Evolutionary conservation across 2,113 vertebrate species (phyloP), one percentile per base, ranked within the genome.

Genomic region (Myocastor coypus): DNA sequence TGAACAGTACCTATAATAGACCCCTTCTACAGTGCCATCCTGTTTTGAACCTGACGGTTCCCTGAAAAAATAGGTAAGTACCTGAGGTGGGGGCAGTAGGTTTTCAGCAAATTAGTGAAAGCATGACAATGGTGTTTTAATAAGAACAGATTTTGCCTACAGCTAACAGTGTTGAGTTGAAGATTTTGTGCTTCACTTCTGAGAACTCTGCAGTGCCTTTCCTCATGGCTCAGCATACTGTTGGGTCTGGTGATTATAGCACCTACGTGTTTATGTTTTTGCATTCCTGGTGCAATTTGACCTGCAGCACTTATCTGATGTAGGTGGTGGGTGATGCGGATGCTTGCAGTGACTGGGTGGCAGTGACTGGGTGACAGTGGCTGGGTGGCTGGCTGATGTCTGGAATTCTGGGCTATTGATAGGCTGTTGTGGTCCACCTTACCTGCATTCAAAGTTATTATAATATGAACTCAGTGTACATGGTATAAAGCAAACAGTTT

Each of bases 131-230:
- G 50, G 2, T 83, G 24, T 37, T 77, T 94, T 82, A 81, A 66
- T 71, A 34, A 83, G 89, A 85, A 32, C 11, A 42, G 7, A 77
- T 91, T 95, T 95, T 90, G 78, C 59, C 37, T 59, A 24, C 81
- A 80, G 37, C 12, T 89, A 26, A 83, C 24, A 32, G 12, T 19
- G 12, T 37, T 83, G 59, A 57, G 7, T 77, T 46, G 57, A 88
- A 91, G 52, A 68, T 61, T 69, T 92, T 77, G 69, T 64, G 5
- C 42, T 92, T 20, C 20, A 3, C 80, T 92, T 93, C 83, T 32
- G 80, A 87, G 84, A 89, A 80, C 61, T 42, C 37, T 73, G 63
- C 10, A 83, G 7, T 66, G 55, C 55, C 55, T 57, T 57, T 57
- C 55, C 55, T 28, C 3, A 11, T 52, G 77, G 20, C 42, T 69